A percentile compares a stretch with the other conserved stretches of the same genome.
Conservation (phyloP, 2,888 invertebrate genomes). For the Salticus scenicus region DNA sequence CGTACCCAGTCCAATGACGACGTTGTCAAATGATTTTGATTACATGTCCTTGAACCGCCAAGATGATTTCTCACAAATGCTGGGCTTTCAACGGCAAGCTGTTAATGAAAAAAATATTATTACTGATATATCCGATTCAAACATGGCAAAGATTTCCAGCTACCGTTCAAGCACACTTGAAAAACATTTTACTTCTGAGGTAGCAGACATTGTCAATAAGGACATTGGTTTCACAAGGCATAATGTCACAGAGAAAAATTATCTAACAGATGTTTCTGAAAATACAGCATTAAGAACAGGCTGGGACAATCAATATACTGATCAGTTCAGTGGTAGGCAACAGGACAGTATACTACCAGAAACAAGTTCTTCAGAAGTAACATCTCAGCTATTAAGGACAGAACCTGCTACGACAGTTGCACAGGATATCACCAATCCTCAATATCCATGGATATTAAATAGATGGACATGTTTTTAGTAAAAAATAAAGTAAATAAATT, state of each 20-base stretch:
- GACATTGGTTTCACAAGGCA: background rate
- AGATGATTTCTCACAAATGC: conserved; percentile 3
- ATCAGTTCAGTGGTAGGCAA: background rate
- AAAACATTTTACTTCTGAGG: background rate
- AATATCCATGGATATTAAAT: conserved; percentile 44
- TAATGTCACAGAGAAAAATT: background rate
- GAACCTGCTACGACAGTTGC: background rate
- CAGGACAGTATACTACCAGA: background rate
- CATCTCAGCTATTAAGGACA: background rate
- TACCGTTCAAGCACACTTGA: background rate
- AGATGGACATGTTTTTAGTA: conserved; percentile 52
- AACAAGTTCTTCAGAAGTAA: background rate
- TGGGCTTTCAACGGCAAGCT: background rate
- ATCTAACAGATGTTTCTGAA: background rate
- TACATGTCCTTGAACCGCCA: conserved; percentile 33
- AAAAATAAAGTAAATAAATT: background rate
- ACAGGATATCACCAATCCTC: background rate
- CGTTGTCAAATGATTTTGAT: conserved; percentile 38
- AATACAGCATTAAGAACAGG: background rate
- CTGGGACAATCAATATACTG: conserved; percentile 2
- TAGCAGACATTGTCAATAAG: background rate
- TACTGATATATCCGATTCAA: background rate
- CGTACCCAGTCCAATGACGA: conserved; percentile 6
- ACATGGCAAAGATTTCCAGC: background rate
- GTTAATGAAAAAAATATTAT: background rate